A percentile compares a stretch with the other conserved stretches of the same genome.
phyloP scores from a whole-genome alignment of 2,797 vertebrate genomes.

The Trematomus bernacchii region DNA sequence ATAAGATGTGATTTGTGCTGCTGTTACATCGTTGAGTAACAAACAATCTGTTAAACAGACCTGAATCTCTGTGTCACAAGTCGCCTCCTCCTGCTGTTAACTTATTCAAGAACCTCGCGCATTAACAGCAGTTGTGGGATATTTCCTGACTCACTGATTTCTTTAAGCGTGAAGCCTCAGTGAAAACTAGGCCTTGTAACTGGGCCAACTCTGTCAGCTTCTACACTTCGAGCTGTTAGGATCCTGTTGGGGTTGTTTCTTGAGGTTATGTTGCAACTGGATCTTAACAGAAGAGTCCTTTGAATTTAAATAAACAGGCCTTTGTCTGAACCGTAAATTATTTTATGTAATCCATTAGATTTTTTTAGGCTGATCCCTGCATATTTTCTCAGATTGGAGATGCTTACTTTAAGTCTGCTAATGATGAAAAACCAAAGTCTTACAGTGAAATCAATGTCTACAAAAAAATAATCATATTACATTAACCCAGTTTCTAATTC shows the following conservation, averaged over 20 bases:
- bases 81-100: slow-evolving; percentile 45
- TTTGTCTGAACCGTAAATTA: slow-evolving; percentile 4
- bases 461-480: too few species aligned
- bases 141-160: slow-evolving; percentile 56
- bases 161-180: slow-evolving; percentile 42
- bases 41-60: slow-evolving; percentile 59
- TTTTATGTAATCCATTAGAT: not conserved
- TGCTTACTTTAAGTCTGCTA: too few species aligned
- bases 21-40: slow-evolving; percentile 49
- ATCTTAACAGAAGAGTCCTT: slow-evolving; percentile 22
- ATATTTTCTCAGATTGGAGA: not conserved
- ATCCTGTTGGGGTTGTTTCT: slow-evolving; percentile 36
- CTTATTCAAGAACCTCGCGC: slow-evolving; percentile 51
- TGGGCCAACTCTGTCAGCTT: slow-evolving; percentile 52
- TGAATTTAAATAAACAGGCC: slow-evolving; percentile 11
- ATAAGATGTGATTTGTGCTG: slow-evolving; percentile 59
- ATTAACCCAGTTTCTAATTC: too few species aligned
- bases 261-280: slow-evolving; percentile 12
- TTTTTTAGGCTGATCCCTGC: not conserved
- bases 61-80: slow-evolving; percentile 46
- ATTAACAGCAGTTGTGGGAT: slow-evolving; percentile 48
- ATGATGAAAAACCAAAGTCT: too few species aligned
- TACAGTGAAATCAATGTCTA: too few species aligned
- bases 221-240: slow-evolving; percentile 18
- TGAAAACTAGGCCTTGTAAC: slow-evolving; percentile 57